These are phyloP conservation scores for Rhinichthys osculus DNA, from an alignment of 2,797 vertebrate genomes.

Conservation along the genomic window DNA sequence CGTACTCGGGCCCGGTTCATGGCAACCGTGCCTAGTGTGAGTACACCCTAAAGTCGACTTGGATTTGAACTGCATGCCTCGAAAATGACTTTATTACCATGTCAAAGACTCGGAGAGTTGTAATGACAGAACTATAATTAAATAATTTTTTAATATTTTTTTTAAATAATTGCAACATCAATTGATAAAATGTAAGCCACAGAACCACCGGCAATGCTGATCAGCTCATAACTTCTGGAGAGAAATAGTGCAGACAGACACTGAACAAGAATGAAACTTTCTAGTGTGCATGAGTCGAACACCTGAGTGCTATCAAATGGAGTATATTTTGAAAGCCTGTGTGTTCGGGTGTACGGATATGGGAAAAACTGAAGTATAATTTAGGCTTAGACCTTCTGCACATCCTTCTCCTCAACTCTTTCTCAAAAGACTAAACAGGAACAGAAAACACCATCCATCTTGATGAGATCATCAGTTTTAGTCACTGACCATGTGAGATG, in stretches of 20 bases:
- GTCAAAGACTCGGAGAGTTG: no score
- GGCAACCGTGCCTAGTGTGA: no score
- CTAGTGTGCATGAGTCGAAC: neutral
- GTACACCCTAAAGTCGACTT: no score
- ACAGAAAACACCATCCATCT: slow-evolving; percentile 17
- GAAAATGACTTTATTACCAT: no score
- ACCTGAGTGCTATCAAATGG: neutral
- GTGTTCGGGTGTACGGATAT: neutral
- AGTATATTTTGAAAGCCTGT: neutral
- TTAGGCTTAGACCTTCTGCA: neutral
- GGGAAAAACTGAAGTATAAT: neutral
- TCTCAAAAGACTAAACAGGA: slow-evolving; percentile 27
- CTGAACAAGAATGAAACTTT: neutral
- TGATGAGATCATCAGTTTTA: neutral
- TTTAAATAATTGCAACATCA: no score
- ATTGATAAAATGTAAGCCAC: no score
- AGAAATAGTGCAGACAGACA: neutral
- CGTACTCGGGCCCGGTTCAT: no score
- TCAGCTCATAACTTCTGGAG: neutral
- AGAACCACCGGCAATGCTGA: no score
- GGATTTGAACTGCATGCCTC: no score
- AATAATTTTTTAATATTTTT: no score
- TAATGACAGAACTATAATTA: no score
- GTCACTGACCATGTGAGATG: slow-evolving; percentile 23
- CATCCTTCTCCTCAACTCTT: neutral